A percentile compares a stretch with the other conserved stretches of the same genome.
phyloP scores from a whole-genome alignment of 2,888 invertebrate genomes.

The Branchellion lobata region DNA sequence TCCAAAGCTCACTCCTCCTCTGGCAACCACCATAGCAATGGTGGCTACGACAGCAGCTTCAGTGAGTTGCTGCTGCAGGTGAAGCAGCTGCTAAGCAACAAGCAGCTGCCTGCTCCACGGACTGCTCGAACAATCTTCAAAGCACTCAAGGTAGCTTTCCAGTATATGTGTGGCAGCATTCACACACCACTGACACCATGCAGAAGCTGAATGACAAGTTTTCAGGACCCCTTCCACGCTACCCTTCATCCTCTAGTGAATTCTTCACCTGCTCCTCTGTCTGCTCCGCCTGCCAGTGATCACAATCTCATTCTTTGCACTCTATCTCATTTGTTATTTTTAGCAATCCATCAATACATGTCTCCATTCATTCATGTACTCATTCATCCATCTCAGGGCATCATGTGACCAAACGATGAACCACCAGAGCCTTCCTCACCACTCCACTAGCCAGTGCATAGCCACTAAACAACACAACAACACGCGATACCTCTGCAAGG shows the following conservation, averaged over 20 bases:
- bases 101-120: neutral
- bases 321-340: neutral
- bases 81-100: conserved; percentile 7
- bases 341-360: conserved; percentile 19
- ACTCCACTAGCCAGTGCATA: neutral
- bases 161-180: too few relatives aligned
- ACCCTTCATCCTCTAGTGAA: neutral
- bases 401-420: conserved; percentile 1
- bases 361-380: conserved; percentile 18
- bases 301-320: neutral
- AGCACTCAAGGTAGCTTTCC: neutral
- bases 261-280: neutral
- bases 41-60: neutral
- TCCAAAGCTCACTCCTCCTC: conserved; percentile 53
- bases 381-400: conserved; percentile 12
- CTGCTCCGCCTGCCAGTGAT: neutral
- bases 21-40: neutral
- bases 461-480: neutral
- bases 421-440: neutral
- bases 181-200: too few relatives aligned
- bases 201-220: neutral
- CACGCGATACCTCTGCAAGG: neutral
- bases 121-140: neutral
- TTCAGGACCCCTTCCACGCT: neutral
- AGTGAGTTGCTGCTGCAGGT: conserved; percentile 4